Conservation (phyloP, 2,113 vertebrate species). For the Prochilodus magdalenae region DNA sequence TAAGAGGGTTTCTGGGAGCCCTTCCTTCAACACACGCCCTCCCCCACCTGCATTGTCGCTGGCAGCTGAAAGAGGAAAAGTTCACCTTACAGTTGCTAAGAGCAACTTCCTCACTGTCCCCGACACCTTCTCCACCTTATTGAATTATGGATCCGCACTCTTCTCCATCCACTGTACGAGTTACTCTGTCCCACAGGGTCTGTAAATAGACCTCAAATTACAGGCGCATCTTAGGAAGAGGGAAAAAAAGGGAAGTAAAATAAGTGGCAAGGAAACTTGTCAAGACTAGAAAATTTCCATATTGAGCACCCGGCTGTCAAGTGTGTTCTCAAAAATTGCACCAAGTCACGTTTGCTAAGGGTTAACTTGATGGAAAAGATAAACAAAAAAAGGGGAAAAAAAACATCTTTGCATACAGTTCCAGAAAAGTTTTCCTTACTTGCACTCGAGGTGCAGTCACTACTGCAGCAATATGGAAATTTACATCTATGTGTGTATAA, state of each 20-base stretch:
- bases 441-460: constrained; percentile 43
- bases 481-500: constrained; percentile 25
- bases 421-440: constrained; percentile 38
- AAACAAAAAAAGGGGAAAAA: neutral
- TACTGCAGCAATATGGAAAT: constrained; percentile 40
- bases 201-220: constrained; percentile 40
- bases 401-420: constrained; percentile 32
- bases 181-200: neutral
- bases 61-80: constrained; percentile 40
- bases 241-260: constrained; percentile 10
- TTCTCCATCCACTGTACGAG: constrained; percentile 28
- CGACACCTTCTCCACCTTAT: constrained; percentile 35
- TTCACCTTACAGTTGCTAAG: constrained; percentile 43
- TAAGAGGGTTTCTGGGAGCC: constrained; percentile 24
- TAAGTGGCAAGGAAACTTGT: constrained; percentile 45
- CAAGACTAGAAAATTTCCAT: constrained; percentile 54
- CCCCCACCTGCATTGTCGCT: constrained; percentile 31
- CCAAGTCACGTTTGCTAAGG: constrained; percentile 43
- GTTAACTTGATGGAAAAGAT: constrained; percentile 37
- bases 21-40: neutral
- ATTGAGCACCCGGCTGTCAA: constrained; percentile 47
- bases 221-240: constrained; percentile 25
- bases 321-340: constrained; percentile 28
- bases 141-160: constrained; percentile 54
- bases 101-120: neutral